Evolutionary conservation across 1,140 invertebrate species (phyloP).

Genomic region (Ips typographus): DNA sequence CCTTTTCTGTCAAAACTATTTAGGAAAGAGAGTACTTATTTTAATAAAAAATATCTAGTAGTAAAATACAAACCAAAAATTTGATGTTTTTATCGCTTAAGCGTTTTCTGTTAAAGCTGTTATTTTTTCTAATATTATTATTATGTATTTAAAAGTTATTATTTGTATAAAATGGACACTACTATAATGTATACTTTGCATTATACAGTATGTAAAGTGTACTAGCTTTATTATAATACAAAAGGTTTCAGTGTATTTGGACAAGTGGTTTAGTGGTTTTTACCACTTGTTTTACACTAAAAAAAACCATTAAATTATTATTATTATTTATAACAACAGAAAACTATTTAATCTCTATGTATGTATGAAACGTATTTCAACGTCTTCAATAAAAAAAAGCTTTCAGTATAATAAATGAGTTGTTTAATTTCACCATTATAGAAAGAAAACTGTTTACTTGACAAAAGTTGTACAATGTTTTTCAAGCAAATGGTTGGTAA

Average conservation of each 20-base stretch:
- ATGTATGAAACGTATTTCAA: constrained; percentile 42
- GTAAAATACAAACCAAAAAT: neutral
- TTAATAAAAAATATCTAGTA: constrained; percentile 30
- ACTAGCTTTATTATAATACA: constrained; percentile 38
- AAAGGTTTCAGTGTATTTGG: neutral
- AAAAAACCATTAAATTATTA: constrained; percentile 27
- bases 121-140: constrained; percentile 48
- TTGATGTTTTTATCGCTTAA: constrained; percentile 39
- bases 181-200: constrained; percentile 31
- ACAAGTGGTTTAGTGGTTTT: constrained; percentile 44
- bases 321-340: constrained; percentile 35
- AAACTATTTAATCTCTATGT: constrained; percentile 41
- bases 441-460: no score
- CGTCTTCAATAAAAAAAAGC: constrained; percentile 39
- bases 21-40: constrained; percentile 38
- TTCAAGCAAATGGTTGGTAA: no score
- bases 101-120: constrained; percentile 45
- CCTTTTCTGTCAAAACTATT: neutral
- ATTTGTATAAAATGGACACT: constrained; percentile 46
- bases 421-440: neutral
- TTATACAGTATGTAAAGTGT: neutral
- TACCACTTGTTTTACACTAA: constrained; percentile 28
- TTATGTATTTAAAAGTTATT: constrained; percentile 45
- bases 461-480: no score
- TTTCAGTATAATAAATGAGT: constrained; percentile 41